Evolutionary conservation across 2,113 vertebrate species (phyloP).

Genomic region (Scolopax mira): DNA sequence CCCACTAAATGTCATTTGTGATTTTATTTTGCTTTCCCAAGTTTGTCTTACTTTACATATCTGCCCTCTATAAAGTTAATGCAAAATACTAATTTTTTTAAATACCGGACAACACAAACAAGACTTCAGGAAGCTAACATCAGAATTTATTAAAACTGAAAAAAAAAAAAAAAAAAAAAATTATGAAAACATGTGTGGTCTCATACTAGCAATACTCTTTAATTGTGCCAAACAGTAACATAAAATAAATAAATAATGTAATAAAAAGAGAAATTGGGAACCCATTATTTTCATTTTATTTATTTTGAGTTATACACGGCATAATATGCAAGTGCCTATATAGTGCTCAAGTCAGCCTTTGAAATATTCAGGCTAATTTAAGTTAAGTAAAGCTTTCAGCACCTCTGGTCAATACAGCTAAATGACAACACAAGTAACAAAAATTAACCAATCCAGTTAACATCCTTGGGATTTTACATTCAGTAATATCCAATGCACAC

Average conservation of each 20-base stretch:
- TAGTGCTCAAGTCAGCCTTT: neutral
- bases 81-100: conserved; percentile 45
- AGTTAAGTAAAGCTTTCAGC: neutral
- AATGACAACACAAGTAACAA: neutral
- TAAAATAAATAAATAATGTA: neutral
- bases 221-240: neutral
- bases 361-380: neutral
- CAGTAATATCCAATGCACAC: neutral
- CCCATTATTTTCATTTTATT: neutral
- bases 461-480: neutral
- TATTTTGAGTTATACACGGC: neutral
- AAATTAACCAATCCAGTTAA: neutral
- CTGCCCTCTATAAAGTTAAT: conserved; percentile 45
- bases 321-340: neutral
- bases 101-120: neutral
- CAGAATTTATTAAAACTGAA: neutral
- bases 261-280: neutral
- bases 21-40: conserved; percentile 78
- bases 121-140: neutral
- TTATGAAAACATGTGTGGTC: neutral
- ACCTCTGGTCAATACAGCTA: neutral
- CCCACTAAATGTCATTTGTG: conserved; percentile 76
- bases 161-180: neutral
- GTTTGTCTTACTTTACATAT: conserved; percentile 68
- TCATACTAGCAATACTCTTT: neutral